Evolutionary conservation across 2,888 invertebrate genomes (phyloP).

Genomic region (Agonopterix alstromeriana): DNA sequence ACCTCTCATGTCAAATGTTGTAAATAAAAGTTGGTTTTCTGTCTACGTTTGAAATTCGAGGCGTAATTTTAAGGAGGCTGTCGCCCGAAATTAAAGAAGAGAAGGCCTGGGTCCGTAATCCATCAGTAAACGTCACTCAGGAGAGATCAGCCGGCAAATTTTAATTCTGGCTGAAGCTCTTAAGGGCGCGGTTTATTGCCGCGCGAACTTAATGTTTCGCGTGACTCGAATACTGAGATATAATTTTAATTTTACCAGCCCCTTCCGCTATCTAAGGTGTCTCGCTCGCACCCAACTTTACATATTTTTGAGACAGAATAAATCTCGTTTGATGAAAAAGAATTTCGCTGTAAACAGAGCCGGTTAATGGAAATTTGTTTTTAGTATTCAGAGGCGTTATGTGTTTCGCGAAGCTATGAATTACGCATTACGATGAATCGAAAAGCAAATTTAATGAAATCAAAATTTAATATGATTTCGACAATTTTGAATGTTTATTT

Average conservation of each 20-base stretch:
- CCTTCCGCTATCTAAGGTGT: conserved; percentile 47
- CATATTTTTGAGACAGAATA: conserved; percentile 67
- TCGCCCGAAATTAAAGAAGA: conserved; percentile 22
- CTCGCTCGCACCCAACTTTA: conserved; percentile 53
- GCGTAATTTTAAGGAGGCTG: conserved; percentile 17
- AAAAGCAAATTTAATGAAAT: conserved; percentile 2
- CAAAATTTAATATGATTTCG: background rate
- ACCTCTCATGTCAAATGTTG: conserved; percentile 2
- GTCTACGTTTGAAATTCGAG: conserved; percentile 14
- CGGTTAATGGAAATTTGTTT: conserved; percentile 61
- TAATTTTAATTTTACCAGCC: conserved; percentile 69
- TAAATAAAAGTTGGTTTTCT: conserved; percentile 12
- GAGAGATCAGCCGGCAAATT: conserved; percentile 71
- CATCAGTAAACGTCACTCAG: conserved; percentile 58
- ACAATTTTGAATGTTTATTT: too few relatives aligned
- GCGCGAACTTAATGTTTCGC: conserved; percentile 70
- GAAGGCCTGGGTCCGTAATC: conserved; percentile 48
- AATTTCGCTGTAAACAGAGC: conserved; percentile 60
- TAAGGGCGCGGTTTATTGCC: conserved; percentile 69
- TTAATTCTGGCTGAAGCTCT: conserved; percentile 70
- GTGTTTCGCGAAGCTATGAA: conserved; percentile 4
- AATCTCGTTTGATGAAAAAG: conserved; percentile 70
- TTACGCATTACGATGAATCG: background rate
- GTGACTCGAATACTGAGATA: conserved; percentile 72
- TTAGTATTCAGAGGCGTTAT: conserved; percentile 52